Conservation (phyloP, 2,888 invertebrate genomes). For the Blastobasis adustella region DNA sequence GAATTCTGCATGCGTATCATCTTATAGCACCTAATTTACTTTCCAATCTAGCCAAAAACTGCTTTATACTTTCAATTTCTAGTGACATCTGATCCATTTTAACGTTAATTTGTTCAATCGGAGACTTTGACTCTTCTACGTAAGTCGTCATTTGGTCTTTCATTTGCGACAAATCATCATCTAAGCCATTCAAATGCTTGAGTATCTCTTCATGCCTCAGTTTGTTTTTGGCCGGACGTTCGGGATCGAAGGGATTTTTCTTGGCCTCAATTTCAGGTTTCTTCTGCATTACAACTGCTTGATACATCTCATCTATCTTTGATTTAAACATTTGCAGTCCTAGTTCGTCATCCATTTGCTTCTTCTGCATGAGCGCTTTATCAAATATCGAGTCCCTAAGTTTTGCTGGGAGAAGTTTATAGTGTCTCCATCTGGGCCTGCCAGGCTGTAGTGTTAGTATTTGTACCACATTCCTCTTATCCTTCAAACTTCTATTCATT, state of each 20-base stretch:
- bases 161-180: constrained; percentile 39
- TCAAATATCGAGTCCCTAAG: constrained; percentile 57
- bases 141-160: constrained; percentile 38
- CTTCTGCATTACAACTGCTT: constrained; percentile 37
- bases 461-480: constrained; percentile 45
- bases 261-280: constrained; percentile 19
- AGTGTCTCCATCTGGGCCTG: constrained; percentile 44
- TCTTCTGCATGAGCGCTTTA: constrained; percentile 53
- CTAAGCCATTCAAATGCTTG: constrained; percentile 42
- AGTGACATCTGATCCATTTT: constrained; percentile 55
- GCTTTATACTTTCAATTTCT: constrained; percentile 50
- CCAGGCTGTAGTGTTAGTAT: constrained; percentile 53
- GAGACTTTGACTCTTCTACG: constrained; percentile 33
- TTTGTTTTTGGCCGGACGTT: constrained; percentile 18
- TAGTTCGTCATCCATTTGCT: constrained; percentile 47
- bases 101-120: constrained; percentile 41
- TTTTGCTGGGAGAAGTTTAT: constrained; percentile 45
- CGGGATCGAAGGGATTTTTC: constrained; percentile 11
- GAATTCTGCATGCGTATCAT: not conserved
- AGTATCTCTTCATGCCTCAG: constrained; percentile 40
- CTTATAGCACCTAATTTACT: constrained; percentile 31
- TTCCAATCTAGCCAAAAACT: constrained; percentile 46
- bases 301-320: constrained; percentile 52
- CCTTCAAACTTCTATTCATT: constrained; percentile 44
- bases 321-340: constrained; percentile 40